phyloP scores from a whole-genome alignment of 2,888 invertebrate species.

The Eupithecia subfuscata region DNA sequence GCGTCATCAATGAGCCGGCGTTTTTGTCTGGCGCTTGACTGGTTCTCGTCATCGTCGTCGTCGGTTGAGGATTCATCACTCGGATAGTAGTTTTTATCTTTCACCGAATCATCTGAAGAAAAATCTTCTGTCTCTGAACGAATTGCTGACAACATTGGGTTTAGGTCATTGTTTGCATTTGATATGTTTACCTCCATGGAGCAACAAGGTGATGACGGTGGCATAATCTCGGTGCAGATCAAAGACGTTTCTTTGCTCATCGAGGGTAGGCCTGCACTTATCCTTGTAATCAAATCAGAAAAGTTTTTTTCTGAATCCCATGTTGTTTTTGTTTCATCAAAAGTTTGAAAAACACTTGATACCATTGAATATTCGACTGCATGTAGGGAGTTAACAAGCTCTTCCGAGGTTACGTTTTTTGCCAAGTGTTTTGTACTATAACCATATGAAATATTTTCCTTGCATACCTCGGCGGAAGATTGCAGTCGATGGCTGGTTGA shows the following conservation, averaged over 20 bases:
- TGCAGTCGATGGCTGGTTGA: too few relatives aligned
- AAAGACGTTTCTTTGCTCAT: not conserved
- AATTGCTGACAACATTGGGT: not conserved
- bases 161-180: conserved; percentile 7
- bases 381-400: conserved; percentile 15
- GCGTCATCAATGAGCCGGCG: not conserved
- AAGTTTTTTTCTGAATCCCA: conserved; percentile 6
- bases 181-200: conserved; percentile 5
- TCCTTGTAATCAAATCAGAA: not conserved
- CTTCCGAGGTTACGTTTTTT: conserved; percentile 7
- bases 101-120: conserved; percentile 14
- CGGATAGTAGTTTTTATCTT: conserved; percentile 3
- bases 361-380: conserved; percentile 9
- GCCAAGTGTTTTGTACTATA: conserved; percentile 1
- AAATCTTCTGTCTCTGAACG: conserved; percentile 14
- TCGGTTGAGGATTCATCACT: conserved; percentile 13
- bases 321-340: conserved; percentile 12
- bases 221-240: conserved; percentile 14
- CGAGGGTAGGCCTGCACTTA: conserved; percentile 3
- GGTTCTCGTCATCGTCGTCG: conserved; percentile 8
- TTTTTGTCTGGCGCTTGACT: conserved; percentile 15
- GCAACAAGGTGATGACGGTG: conserved; percentile 15
- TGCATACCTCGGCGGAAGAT: not conserved
- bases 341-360: conserved; percentile 4
- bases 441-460: not conserved